Evolutionary conservation across 2,888 invertebrate species (phyloP), one percentile per base, ranked within the genome.

Genomic region (Brenthis daphne): DNA sequence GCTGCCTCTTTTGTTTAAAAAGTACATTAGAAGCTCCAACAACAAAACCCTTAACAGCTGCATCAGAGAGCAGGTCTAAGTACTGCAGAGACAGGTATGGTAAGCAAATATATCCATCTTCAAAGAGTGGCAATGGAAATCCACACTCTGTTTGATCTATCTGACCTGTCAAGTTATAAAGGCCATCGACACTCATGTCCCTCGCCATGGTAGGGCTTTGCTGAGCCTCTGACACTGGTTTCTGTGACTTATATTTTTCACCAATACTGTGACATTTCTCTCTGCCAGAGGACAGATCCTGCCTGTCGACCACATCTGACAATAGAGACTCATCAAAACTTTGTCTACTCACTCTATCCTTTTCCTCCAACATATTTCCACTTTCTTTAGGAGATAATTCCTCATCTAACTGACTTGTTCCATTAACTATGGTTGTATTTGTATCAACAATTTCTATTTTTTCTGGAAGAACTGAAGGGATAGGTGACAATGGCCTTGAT

Each of bases 21-120:
- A 99, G 93, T n/a, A 98, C 96, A 92, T 99, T 99, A 16, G 99
- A 99, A n/a, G 99, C 99, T 53, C 99, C 99, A 69, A 99, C 97
- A 57, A 98, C 94, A 87, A 97, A 97, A 43, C 96, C 97, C 72
- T 96, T 93, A 8, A 99, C 97, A 77, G 97, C 97, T 4, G 96
- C 94, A 86, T 99, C 98, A 63, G 96, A 95, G 66, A 99, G 89
- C 68, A 98, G 92, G 90, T 99, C 99, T 91, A 99, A 95, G 85
- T 98, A 99, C 76, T 99, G 98, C 75, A 99, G 93, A 3, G 98
- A 98, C 74, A 99, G 92, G 87, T 99, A 99, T 20, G 99, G 99
- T 85, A 99, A 95, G 86, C 99, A 99, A 16, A 99, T 94, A 82
- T 97, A 97, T 60, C 99, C 99, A 90, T 98, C 96, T 50, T 96